A percentile compares a stretch with the other conserved stretches of the same genome.
Conservation (phyloP, 2,797 vertebrate species). For the Mormyrops boulengeri region DNA sequence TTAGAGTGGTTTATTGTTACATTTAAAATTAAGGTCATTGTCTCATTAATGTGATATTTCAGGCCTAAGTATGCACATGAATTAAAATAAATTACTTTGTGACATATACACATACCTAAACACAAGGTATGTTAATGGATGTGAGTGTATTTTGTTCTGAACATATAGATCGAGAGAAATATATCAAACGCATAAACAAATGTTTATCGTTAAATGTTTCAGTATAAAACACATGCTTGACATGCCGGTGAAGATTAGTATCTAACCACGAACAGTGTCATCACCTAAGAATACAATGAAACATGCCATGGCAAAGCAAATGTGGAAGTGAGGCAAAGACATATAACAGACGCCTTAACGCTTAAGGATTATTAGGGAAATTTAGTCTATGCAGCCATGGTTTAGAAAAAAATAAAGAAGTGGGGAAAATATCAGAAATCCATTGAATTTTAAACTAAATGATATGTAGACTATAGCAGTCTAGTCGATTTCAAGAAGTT, state of each 20-base stretch:
- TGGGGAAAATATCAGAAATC: not conserved
- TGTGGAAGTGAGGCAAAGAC: not conserved
- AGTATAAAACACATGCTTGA: conserved; percentile 3
- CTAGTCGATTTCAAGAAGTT: not conserved
- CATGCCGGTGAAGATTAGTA: conserved; percentile 18
- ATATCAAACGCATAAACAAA: not conserved
- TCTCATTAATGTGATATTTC: not conserved
- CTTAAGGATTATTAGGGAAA: not conserved
- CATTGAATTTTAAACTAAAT: conserved; percentile 38
- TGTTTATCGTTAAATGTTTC: not conserved
- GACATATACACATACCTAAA: not conserved
- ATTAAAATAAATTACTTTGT: not conserved
- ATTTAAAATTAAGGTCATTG: not conserved
- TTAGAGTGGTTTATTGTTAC: conserved; percentile 3
- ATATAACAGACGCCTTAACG: not conserved
- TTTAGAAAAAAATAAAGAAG: not conserved
- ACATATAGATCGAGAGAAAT: not conserved
- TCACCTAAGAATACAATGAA: conserved; percentile 3
- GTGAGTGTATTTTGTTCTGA: not conserved
- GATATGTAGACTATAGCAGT: conserved; percentile 9
- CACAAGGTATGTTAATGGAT: not conserved
- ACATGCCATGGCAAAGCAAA: not conserved
- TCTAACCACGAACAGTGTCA: not conserved
- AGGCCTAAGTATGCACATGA: not conserved
- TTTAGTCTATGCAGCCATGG: not conserved